Conservation (phyloP, 2,113 vertebrate genomes). For the Corythaeola cristata region DNA sequence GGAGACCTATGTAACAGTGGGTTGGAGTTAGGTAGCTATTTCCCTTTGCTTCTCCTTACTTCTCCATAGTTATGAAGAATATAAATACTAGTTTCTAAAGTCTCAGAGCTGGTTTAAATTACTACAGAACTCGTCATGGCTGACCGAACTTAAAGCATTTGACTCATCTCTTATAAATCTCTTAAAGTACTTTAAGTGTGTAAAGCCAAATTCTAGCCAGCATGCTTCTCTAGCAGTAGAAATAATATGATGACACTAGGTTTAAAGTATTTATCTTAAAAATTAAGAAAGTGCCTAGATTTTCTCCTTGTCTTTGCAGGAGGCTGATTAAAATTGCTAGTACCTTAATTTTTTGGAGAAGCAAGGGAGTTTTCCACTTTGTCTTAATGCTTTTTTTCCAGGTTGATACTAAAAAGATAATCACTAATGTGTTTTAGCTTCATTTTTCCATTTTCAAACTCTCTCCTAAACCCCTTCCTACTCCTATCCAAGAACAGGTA, state of each 20-base stretch:
- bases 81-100: neutral
- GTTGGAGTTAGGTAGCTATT: neutral
- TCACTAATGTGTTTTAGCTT: neutral
- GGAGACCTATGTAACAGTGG: accelerated
- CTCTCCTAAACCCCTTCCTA: neutral
- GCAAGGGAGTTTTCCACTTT: neutral
- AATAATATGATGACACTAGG: neutral
- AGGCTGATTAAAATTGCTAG: neutral
- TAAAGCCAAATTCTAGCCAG: neutral
- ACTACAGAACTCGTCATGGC: neutral
- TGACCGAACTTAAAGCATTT: neutral
- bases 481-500: neutral
- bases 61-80: neutral
- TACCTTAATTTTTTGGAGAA: neutral
- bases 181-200: neutral
- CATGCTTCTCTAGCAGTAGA: neutral
- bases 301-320: neutral
- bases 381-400: neutral
- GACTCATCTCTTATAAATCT: neutral
- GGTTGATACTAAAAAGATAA: neutral
- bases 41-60: neutral
- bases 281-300: neutral
- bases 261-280: neutral
- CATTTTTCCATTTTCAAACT: neutral
- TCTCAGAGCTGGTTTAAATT: neutral